Evolutionary conservation across 64 coral and sea anemone genomes (phyloP).

Genomic region (Cladopsammia gracilis): DNA sequence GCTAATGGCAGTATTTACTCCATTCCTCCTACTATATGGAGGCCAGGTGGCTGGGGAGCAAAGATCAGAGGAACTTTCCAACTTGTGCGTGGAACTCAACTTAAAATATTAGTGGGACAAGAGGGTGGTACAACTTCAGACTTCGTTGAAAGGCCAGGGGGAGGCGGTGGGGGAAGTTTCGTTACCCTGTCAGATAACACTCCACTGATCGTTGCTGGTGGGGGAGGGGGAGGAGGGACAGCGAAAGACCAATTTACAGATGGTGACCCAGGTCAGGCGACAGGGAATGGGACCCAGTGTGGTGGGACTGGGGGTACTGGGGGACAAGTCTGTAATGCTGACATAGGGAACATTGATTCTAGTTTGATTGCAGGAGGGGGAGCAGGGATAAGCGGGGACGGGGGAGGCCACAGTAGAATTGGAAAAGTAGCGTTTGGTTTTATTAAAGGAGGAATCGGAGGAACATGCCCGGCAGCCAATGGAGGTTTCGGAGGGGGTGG

Average conservation of each 20-base stretch:
- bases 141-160: conserved; percentile 16
- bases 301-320: conserved; percentile 70
- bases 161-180: conserved; percentile 83
- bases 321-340: conserved; percentile 38
- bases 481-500: conserved; percentile 57
- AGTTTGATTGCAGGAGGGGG: conserved; percentile 44
- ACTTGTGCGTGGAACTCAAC: conserved; percentile 40
- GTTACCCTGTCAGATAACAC: conserved; percentile 59
- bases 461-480: background rate
- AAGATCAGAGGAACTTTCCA: conserved; percentile 71
- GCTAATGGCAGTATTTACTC: conserved; percentile 29
- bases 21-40: conserved; percentile 11
- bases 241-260: conserved; percentile 14
- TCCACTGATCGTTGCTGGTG: conserved; percentile 78
- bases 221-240: conserved; percentile 75
- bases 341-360: background rate
- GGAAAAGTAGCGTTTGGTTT: conserved; percentile 44
- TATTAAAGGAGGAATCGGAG: conserved; percentile 65
- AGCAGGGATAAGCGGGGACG: background rate
- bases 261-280: conserved; percentile 78
- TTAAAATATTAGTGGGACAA: conserved; percentile 88
- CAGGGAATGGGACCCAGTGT: conserved; percentile 58
- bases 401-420: background rate
- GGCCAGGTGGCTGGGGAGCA: conserved; percentile 68
- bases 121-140: conserved; percentile 3